Base-by-base conservation (phyloP, 2,888 invertebrate genomes). In the Limulus polyphemus region DNA sequence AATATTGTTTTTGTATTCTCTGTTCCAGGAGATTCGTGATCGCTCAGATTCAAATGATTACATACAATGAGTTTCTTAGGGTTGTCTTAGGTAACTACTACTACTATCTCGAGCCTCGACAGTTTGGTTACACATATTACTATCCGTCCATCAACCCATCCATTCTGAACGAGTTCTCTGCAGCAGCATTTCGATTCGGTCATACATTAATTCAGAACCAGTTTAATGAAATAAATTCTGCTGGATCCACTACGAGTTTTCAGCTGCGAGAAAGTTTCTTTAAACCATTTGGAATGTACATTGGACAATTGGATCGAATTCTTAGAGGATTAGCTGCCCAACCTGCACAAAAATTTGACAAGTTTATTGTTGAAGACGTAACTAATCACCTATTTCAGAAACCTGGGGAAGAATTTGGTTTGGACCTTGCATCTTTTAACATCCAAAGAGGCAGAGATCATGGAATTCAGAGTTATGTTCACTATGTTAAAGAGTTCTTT, bases 91-190 rank as follows among this genome's bases (percentile, higher is more conserved):
- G 70, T 1, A 66, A 65, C 9, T 66, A 70, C 16, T 69, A 68
- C 47, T 69, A 68, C 55, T 65, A 69, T 11, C 50, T 70, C 1
- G 63, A 67, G 60, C 63, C 69, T 3, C 57, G 86, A 69, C 84
- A 87, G 0, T 85, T 88, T 72, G 86, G 92, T 0, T 91, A 90
- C 75, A 69, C 71, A 71, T 61, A 70, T 46, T 89, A 90, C 74
- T 82, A 88, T 73, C 76, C 81, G 0, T 75, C 75, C 0, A 80
- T 87, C 11, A 84, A 93, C 74, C 84, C 90, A 0, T 81, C 83
- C 7, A 81, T 93, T 59, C 86, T 88, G 12, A 93, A 93, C 77
- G 84, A 84, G 74, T 92, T 93, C 77, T 86, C 92, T 0, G 80
- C 87, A 0, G 84, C 91, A 0, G 88, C 87, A 0, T 93, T 91